Base-by-base conservation (phyloP, 2,888 invertebrate genomes). In the Dicyrtoma fusca region DNA sequence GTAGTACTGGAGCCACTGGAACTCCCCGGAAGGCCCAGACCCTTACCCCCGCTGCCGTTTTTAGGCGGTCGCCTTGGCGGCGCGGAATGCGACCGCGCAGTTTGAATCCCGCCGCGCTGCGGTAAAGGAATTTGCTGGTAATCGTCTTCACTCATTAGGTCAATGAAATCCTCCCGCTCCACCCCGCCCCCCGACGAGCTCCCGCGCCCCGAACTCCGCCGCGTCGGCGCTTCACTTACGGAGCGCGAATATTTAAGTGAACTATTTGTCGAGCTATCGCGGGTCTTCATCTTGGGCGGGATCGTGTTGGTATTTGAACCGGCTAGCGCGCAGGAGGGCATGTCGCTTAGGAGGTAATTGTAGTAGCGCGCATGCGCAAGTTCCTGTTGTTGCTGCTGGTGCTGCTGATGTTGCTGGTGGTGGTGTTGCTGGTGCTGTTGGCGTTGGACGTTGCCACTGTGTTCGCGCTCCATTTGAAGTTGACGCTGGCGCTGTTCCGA, bases 41-140 rank as follows among this genome's bases (percentile, higher is more conserved):
- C 42, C 53, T 25, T n/a, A 51, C 17, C 4, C 10, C 55, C 25
- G 3, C 21, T 42, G 5, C 23, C 44, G 45, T 13, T 68, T 19
- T 73, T 73, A 21, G 76, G 75, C 8, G 72, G 75, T 53, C 77
- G 75, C 26, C 79, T 61, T 1, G 79, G 79, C 21, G 79, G 79
- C 47, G 79, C 79, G 21, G 77, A 78, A 13, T 79, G 79, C 42
- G 78, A 76, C 17, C 79, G 62, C 23, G 75, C 62, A 17, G 75
- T 23, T 14, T n/a, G n/a, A 59, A 10, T 34, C 1, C 45, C n/a
- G 4, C 34, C 34, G 21, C 57, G 42, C 17, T 34, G n/a, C n/a
- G n/a, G 19, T 6, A 77, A 51, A 13, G 80, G 78, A 19, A 81
- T 78, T 72, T 80, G 80, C 63, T 80, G 80, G 72, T 81, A 81